Evolutionary conservation across 2,888 invertebrate genomes (phyloP), one percentile per base, ranked within the genome.

Genomic region (Cheilosia soror): DNA sequence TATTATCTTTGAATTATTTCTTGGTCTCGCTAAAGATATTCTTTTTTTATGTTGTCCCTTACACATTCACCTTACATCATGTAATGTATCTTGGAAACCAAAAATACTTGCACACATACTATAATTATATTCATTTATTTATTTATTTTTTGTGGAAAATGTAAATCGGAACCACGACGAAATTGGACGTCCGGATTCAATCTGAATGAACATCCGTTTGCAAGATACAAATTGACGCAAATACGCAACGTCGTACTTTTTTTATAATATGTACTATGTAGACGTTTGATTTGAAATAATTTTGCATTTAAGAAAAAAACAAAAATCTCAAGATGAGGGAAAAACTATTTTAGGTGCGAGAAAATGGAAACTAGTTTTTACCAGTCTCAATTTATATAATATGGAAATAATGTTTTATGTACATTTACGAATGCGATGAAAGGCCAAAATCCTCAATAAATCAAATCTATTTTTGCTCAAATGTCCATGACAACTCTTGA

Each of bases 191-290:
- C 27, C 29, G 51, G 29, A 9, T 53, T 53, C 5, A 27, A 53
- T 15, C 4, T 13, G n/a, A 53, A 11, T 29, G 29, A 27, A 53
- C 51, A 53, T 53, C 51, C 51, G 27, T 53, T 53, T 53, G 13
- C 29, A 27, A 53, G 53, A 53, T 53, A 53, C 53, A 53, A 53
- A 27, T 27, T 53, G 13, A n/a, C 27, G 5, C 5, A 27, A 27
- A 27, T 29, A 53, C 4, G 9, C 11, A 49, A 25, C 3, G 15
- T 15, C 3, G 15, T 15, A 44, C 6, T 5, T 44, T 44, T 42
- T 6, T n/a, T 42, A 5, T 42, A 13, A 13, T 44, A n/a, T 5
- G 5, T 44, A n/a, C n/a, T 5, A n/a, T n/a, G 15, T 4, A 15
- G n/a, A n/a, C 6, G 42, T n/a, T n/a, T 42, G 6, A n/a, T 42